Evolutionary conservation across 2,797 vertebrate species (phyloP).

Genomic region (Prionace glauca): DNA sequence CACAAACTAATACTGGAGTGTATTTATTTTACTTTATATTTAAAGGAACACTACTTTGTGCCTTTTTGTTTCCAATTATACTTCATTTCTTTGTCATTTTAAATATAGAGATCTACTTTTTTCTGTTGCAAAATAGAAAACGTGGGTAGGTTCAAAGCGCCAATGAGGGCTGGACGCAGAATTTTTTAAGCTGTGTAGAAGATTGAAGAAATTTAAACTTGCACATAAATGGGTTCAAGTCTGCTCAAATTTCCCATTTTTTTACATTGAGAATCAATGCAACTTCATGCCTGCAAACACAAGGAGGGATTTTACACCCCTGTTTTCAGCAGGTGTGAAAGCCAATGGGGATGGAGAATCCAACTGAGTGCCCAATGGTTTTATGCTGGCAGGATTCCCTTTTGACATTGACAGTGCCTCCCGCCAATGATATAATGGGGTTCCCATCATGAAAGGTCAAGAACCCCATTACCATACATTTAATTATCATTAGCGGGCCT

Average conservation of each 20-base stretch:
- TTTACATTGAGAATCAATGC: neutral
- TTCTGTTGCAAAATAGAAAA: neutral
- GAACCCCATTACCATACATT: too few species aligned
- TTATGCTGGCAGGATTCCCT: too few species aligned
- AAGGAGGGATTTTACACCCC: too few species aligned
- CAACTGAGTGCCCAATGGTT: too few species aligned
- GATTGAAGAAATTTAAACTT: neutral
- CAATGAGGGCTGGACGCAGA: neutral
- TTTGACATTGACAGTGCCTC: too few species aligned
- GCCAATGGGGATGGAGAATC: too few species aligned
- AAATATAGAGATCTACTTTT: neutral
- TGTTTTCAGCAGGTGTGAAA: too few species aligned
- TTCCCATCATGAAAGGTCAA: too few species aligned
- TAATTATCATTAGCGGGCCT: too few species aligned
- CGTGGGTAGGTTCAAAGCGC: neutral
- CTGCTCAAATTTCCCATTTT: neutral
- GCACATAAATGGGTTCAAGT: neutral
- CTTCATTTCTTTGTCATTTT: neutral
- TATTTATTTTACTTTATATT: neutral
- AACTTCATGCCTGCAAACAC: neutral
- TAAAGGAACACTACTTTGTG: neutral
- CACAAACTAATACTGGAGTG: neutral
- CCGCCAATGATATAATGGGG: too few species aligned
- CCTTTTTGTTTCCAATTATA: neutral
- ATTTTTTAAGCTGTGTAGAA: neutral